Conservation (phyloP, 1,140 invertebrate genomes). For the Bombus sibiricus region DNA sequence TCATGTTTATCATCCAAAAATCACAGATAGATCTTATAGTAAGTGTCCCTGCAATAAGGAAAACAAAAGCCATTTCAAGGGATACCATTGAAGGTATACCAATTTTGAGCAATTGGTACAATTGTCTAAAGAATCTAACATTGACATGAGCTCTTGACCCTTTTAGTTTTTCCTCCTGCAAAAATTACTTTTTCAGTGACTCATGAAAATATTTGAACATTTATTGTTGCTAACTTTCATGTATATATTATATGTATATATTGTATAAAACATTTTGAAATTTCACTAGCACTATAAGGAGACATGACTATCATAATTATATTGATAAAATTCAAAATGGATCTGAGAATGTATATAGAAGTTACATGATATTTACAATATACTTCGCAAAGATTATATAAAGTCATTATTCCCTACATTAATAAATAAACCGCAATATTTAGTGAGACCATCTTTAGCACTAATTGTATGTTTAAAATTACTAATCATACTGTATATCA, state of each 20-base stretch:
- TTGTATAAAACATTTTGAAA: neutral
- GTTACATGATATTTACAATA: too few relatives aligned
- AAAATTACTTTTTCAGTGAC: neutral
- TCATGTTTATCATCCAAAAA: constrained; percentile 98
- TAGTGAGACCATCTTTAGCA: too few relatives aligned
- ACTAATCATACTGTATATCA: too few relatives aligned
- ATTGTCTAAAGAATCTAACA: constrained; percentile 90
- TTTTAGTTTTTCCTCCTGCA: constrained; percentile 84
- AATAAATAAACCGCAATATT: too few relatives aligned
- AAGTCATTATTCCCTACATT: too few relatives aligned
- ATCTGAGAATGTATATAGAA: too few relatives aligned
- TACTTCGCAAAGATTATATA: too few relatives aligned
- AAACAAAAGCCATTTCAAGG: constrained; percentile 90
- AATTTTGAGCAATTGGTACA: constrained; percentile 90
- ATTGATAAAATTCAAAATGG: too few relatives aligned
- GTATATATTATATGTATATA: too few relatives aligned
- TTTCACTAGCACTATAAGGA: neutral
- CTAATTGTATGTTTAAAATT: too few relatives aligned
- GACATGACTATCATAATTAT: neutral
- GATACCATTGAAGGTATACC: constrained; percentile 91
- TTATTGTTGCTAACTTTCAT: too few relatives aligned
- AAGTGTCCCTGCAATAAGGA: constrained; percentile 91
- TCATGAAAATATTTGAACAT: neutral
- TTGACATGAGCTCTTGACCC: constrained; percentile 93
- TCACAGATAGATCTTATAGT: constrained; percentile 96